Base-by-base conservation (phyloP, 2,113 vertebrate genomes). In the Microcebus griseorufus region DNA sequence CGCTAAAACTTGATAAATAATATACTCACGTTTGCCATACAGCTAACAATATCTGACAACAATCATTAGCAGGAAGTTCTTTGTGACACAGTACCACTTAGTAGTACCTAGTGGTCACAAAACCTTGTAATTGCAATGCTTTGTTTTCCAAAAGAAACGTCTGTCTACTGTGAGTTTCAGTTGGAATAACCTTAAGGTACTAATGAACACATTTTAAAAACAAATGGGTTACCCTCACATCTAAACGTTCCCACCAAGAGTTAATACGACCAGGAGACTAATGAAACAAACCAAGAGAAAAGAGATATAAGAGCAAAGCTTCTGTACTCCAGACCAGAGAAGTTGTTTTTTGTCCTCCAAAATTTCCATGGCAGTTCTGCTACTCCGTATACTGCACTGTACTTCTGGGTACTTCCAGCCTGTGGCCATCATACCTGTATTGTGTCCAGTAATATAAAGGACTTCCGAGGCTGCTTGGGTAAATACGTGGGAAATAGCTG, bases 171-270 rank as follows among this genome's bases (percentile, higher is more conserved):
- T 34, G n/a, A 69, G 25, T 58, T 62, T 85, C 81, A 20, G 29
- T 16, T 73, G n/a, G 22, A 62, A 55, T 51, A 34, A 34, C 27
- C 7, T 51, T 76, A 39, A 70, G 17, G 7, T 34, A 84, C 25
- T 70, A 45, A 20, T 81, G 45, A 80, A 79, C 48, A 78, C 20
- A 80, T 45, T 93, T 92, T 86, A 73, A 82, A 75, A 94, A 96
- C 79, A 87, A 90, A 60, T 22, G 12, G n/a, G 32, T 65, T 62
- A 53, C 10, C 25, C 73, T 4, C 53, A 34, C 39, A 76, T 65
- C 76, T 76, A 67, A 76, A 69, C 22, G 67, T 32, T 89, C 27
- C 58, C 76, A 32, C 39, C 27, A 39, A 32, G 55, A 69, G 12
- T 75, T 94, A 23, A 78, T 20, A 55, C 45, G 37, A 78, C 22